Percentiles rank a stretch among this genome's conserved stretches.
Conservation (phyloP, 2,113 vertebrate species). For the Raja brachyura region DNA sequence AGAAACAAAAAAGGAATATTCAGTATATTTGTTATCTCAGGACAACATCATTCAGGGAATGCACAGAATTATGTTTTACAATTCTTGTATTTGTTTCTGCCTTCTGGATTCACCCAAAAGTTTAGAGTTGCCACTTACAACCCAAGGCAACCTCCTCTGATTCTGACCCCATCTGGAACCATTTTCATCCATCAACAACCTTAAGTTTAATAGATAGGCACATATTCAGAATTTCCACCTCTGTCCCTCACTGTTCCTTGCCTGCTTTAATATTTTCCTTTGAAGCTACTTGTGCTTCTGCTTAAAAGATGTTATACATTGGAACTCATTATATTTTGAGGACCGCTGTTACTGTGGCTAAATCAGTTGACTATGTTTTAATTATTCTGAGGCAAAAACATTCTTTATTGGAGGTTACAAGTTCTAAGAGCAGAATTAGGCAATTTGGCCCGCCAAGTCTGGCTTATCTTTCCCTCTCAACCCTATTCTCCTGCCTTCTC, state of each 20-base stretch:
- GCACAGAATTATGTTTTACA: background rate
- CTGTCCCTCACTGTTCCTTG: background rate
- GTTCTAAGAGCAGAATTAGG: too few species aligned
- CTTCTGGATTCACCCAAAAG: background rate
- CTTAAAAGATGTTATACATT: background rate
- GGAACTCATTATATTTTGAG: background rate
- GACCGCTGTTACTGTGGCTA: background rate
- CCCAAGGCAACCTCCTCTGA: background rate
- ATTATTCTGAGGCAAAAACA: background rate
- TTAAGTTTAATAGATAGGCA: background rate
- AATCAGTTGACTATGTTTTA: background rate
- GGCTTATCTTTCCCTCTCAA: too few species aligned
- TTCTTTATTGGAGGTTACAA: background rate
- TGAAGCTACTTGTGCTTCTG: background rate
- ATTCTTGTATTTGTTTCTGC: background rate
- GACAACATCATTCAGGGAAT: background rate
- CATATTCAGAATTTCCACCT: background rate
- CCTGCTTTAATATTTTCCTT: background rate
- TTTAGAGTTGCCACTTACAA: background rate
- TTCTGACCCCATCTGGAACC: background rate
- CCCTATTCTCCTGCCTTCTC: too few species aligned
- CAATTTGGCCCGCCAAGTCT: too few species aligned
- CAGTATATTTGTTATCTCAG: background rate
- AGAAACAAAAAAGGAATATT: constrained; percentile 42
- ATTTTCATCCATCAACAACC: background rate